These are phyloP conservation scores for Cylas formicarius DNA, from an alignment of 1,140 invertebrate genomes.

Conservation along the genomic window DNA sequence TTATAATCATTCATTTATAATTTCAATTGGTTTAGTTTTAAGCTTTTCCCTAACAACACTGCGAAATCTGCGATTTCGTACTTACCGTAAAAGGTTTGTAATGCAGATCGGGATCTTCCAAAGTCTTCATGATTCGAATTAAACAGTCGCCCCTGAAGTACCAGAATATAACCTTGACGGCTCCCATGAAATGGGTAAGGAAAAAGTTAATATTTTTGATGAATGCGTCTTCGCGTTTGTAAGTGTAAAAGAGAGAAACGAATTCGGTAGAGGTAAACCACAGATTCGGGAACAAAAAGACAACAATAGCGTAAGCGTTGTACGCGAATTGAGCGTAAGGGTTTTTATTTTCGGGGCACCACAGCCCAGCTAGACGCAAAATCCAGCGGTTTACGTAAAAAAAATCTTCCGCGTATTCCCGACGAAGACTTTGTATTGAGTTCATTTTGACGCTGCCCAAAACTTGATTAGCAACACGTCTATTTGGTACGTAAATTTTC, in stretches of 20 bases:
- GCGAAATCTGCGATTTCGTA: too few relatives aligned
- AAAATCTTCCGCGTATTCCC: slow-evolving; percentile 30
- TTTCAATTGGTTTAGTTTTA: too few relatives aligned
- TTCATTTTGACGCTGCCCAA: too few relatives aligned
- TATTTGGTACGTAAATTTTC: too few relatives aligned
- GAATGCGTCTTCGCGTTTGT: slow-evolving; percentile 25
- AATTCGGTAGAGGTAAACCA: slow-evolving; percentile 34
- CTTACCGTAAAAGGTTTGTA: slow-evolving; percentile 25
- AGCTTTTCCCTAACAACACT: not conserved
- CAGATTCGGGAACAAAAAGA: slow-evolving; percentile 33
- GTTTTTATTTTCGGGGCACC: slow-evolving; percentile 25
- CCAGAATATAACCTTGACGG: slow-evolving; percentile 33
- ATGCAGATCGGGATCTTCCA: slow-evolving; percentile 26
- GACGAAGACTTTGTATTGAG: too few relatives aligned
- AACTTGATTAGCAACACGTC: too few relatives aligned
- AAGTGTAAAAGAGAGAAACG: slow-evolving; percentile 28
- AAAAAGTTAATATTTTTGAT: slow-evolving; percentile 36
- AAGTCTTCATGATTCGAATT: slow-evolving; percentile 25
- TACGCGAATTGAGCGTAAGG: slow-evolving; percentile 20
- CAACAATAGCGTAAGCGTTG: slow-evolving; percentile 26
- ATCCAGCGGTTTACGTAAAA: slow-evolving; percentile 33
- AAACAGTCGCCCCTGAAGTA: slow-evolving; percentile 27
- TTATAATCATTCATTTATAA: too few relatives aligned
- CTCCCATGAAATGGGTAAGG: slow-evolving; percentile 34
- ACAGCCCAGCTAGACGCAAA: slow-evolving; percentile 30